Evolutionary conservation across 1,140 invertebrate genomes (phyloP), one percentile per base, ranked within the genome.

Genomic region (Carposina sasakii): DNA sequence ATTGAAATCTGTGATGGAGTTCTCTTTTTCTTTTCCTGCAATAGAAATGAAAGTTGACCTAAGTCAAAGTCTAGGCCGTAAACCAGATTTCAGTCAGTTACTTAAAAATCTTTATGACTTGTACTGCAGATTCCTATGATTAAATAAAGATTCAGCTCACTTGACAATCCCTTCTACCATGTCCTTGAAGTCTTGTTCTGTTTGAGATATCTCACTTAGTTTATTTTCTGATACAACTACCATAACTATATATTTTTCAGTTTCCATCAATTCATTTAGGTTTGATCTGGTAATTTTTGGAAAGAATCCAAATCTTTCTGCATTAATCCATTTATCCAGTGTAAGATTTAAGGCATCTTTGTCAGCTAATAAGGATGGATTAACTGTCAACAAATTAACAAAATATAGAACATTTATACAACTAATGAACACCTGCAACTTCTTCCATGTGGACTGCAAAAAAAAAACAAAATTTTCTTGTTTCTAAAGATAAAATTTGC

Each of bases 191-290:
- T 94, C 91, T 57, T 90, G 68, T 89, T 96, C 95, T 64, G 94
- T 91, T 20, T 90, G 86, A 22, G 93, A 87, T 46, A 96, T 88
- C 81, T 94, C 90, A 64, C 91, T 91, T 4, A 96, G 79, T 71
- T 94, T 95, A 77, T 96, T 95, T 87, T 97, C 95, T 69, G 94
- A 92, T 0, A 96, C 89, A 37, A 97, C 91, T 15, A 91, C 95
- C 33, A 97, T 85, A 16, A 96, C 95, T 42, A 97, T 77, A 74
- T 91, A 94, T 72, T 97, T 96, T 70, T 91, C 91, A n/a, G 94
- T 94, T 59, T 91, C 87, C 54, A 96, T 86, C 34, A 96, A 73
- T 74, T 95, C 90, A 81, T 94, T 89, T 49, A 97, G 91, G 71
- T 96, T 96, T 37, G 92, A 91, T 47, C 90, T 81, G 5, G 94